Evolutionary conservation across 2,797 vertebrate genomes (phyloP), one percentile per base, ranked within the genome.

Genomic region (Helicolenus hilgendorfi): DNA sequence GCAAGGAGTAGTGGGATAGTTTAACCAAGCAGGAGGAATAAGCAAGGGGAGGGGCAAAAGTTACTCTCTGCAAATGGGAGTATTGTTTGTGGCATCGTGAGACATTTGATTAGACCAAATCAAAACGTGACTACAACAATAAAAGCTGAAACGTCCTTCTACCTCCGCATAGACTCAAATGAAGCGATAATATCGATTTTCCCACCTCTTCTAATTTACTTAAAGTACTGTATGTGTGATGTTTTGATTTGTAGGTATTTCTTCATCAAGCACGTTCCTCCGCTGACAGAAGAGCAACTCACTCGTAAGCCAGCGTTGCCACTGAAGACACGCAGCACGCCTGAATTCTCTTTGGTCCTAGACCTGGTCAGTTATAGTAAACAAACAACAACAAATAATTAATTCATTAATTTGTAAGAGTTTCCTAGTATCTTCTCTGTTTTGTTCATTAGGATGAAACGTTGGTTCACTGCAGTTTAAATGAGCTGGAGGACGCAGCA

Each of bases 211-310:
- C 18, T 53, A n/a, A 53, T 53, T 69, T 22, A 33, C 4, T 78
- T 15, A 8, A 22, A 45, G 58, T 68, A 41, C 13, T 41, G 38
- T 41, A 49, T 49, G 5, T 89, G 8, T 81, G 41, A 8, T 75
- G 11, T 77, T 67, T 77, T 81, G 7, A 20, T 87, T 95, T 96
- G 38, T 87, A 99, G 99, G 81, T 99, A 99, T 91, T 99, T 98
- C 96, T 99, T 99, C 97, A 99, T 99, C 96, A 99, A 99, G 86
- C 99, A 99, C 4, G 99, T 99, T 77, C 99, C 99, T 88, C 98
- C 99, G 2, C 96, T 99, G 93, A 99, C 99, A 74, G 99, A 99
- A 95, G 99, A 99, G 93, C 99, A 99, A 89, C 98, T 99, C 69
- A 99, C 98, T 81, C 98, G 99, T 92, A 99, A 99, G 89, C 99